Conservation (phyloP, 1,140 invertebrate species). For the Aleiodes sp. region DNA sequence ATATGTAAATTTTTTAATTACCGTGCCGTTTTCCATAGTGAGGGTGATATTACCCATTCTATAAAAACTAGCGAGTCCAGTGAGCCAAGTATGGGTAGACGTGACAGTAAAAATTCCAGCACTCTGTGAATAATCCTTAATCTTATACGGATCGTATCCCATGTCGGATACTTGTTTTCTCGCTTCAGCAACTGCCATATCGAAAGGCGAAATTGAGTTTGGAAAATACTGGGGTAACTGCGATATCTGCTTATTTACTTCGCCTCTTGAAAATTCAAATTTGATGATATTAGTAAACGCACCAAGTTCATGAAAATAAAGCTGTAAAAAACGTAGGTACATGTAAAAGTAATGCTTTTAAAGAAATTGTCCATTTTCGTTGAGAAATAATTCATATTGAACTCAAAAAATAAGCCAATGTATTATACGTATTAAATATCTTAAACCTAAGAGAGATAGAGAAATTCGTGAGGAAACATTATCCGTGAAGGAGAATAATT, state of each 20-base stretch:
- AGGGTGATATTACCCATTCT: conserved; percentile 81
- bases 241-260: conserved; percentile 67
- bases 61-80: conserved; percentile 81
- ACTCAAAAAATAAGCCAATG: too few species aligned
- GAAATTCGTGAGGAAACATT: too few species aligned
- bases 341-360: too few species aligned
- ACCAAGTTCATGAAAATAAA: too few species aligned
- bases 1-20: too few species aligned
- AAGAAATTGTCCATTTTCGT: too few species aligned
- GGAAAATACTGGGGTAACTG: conserved; percentile 78
- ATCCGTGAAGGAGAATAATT: too few species aligned
- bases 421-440: too few species aligned
- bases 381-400: too few species aligned
- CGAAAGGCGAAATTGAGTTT: conserved; percentile 85
- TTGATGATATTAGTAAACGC: too few species aligned
- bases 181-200: conserved; percentile 79
- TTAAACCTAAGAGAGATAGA: too few species aligned
- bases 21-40: conserved; percentile 76
- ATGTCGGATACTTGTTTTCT: conserved; percentile 76
- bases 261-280: conserved; percentile 55
- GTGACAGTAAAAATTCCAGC: conserved; percentile 74
- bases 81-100: conserved; percentile 79
- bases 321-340: neutral
- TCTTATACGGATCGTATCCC: conserved; percentile 77
- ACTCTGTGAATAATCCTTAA: conserved; percentile 76